Evolutionary conservation across 30 jellyfish, hydroid and myxozoan species (phyloP), one percentile per base, ranked within the genome.

Genomic region (Aurelia aurita): DNA sequence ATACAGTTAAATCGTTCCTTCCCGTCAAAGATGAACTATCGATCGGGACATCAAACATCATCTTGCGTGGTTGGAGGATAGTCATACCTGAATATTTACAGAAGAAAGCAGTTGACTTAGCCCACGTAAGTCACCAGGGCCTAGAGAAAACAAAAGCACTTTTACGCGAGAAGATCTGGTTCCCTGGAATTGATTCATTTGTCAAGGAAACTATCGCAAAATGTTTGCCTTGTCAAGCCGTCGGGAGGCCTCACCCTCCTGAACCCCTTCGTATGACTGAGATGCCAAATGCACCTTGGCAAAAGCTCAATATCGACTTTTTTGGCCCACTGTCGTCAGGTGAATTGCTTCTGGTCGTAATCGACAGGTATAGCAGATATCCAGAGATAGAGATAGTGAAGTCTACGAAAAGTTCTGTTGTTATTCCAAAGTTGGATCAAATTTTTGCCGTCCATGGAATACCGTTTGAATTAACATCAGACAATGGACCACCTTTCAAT

Each of bases 401-500:
- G n/a, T n/a, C n/a, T n/a, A n/a, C n/a, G n/a, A n/a, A n/a, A n/a
- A 77, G 72, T 23, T 49, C 67, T 44, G 94, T 78, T 12, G 95
- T 49, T 34, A 35, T 84, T 57, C 89, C 89, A 21, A 59, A 82
- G 31, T 29, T 84, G 72, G 93, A 84, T 39, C 29, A 73, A 20
- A 84, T 84, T 57, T 34, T 72, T 49, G 82, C 83, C 35, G 89
- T 28, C 27, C 75, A 59, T 54, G 79, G 87, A 28, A 75, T 76
- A 45, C 86, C 80, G 32, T 34, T 62, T n/a, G 69, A 76, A 46
- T 29, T 78, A 22, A 67, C 71, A 23, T 66, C 88, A 47, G 94
- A 65, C 43, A 87, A 69, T 61, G 87, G 92, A 63, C 96, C 96
- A 20, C 91, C 96, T 19, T 75, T 49, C 49, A 61, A 76, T 54